These are phyloP conservation scores for Philereme transversata DNA, from an alignment of 2,888 invertebrate species.

Conservation along the genomic window DNA sequence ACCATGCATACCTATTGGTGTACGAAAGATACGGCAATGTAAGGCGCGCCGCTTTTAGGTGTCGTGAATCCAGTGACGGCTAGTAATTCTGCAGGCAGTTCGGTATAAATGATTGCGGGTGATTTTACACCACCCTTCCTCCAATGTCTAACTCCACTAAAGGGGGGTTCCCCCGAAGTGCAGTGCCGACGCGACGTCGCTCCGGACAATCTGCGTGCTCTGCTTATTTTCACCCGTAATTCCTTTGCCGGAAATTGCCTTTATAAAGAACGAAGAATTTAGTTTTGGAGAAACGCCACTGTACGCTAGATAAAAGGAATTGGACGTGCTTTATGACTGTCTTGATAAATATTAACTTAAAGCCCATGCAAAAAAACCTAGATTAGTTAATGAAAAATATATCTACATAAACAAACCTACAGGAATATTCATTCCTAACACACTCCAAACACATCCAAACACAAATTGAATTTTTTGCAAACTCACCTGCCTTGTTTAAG, in stretches of 20 bases:
- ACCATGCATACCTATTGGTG: neutral
- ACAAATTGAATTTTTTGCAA: too few species aligned
- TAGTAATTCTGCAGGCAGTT: conserved; percentile 82
- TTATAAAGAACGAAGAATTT: conserved; percentile 76
- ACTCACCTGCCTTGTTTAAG: too few species aligned
- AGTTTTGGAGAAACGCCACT: conserved; percentile 58
- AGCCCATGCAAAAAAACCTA: too few species aligned
- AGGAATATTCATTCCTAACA: too few species aligned
- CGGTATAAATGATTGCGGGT: conserved; percentile 84
- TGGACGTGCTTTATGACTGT: conserved; percentile 42
- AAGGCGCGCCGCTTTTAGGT: conserved; percentile 46
- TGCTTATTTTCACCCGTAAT: conserved; percentile 83
- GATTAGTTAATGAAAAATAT: too few species aligned
- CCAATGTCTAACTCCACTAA: conserved; percentile 63
- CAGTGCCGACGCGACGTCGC: conserved; percentile 79
- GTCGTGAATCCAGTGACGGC: conserved; percentile 73
- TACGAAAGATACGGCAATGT: conserved; percentile 39
- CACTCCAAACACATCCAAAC: too few species aligned
- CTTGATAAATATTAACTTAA: too few species aligned
- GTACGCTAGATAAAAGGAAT: conserved; percentile 55
- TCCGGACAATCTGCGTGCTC: conserved; percentile 83
- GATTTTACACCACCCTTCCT: conserved; percentile 78
- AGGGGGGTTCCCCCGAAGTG: conserved; percentile 64
- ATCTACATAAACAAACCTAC: too few species aligned
- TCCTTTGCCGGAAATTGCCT: conserved; percentile 83